Base-by-base conservation (phyloP, 2,888 invertebrate genomes). In the Hyposoter didymator region DNA sequence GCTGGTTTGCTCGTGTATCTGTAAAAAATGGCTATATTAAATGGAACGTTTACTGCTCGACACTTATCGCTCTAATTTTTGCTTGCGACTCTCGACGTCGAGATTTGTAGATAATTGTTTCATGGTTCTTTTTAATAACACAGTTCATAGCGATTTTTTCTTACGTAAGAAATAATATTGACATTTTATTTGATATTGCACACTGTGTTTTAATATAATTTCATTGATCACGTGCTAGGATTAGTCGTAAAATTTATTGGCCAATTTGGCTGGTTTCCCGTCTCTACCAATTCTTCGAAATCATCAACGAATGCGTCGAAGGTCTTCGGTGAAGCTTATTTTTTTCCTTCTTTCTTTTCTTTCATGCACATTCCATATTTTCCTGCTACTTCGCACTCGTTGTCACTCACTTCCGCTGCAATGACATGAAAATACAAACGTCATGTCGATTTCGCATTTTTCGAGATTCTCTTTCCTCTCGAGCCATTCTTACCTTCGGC, bases 301-400 rank as follows among this genome's bases (percentile, higher is more conserved):
- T 66, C 3, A n/a, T 7, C n/a, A 19, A 66, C n/a, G 17, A 64
- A 8, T 39, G 28, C 28, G 4, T 4, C n/a, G 7, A 3, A 0
- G n/a, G n/a, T 55, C 55, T 14, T 47, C 5, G 28, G 5, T 10
- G 45, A 14, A 32, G 19, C 28, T 70, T 47, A 49, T 35, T 47
- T 22, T 47, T 47, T 45, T 14, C 35, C 59, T 7, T 82, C 52
- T 3, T 43, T 17, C 1, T 73, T 69, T 0, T 28, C 59, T 10
- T 43, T 28, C 6, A 79, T 8, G 43, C 87, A 87, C 35, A 66
- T 81, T 10, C 5, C 35, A 35, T 84, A 87, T 28, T 47, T 73
- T 39, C 78, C 84, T 2, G 84, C 82, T 2, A 84, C 84, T 47
- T 85, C 82, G 70, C 88, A 86, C 1, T 80, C 72, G 59, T 86